Evolutionary conservation across 2,113 vertebrate genomes (phyloP), one percentile per base, ranked within the genome.

Genomic region (Syngnathus scovelli): DNA sequence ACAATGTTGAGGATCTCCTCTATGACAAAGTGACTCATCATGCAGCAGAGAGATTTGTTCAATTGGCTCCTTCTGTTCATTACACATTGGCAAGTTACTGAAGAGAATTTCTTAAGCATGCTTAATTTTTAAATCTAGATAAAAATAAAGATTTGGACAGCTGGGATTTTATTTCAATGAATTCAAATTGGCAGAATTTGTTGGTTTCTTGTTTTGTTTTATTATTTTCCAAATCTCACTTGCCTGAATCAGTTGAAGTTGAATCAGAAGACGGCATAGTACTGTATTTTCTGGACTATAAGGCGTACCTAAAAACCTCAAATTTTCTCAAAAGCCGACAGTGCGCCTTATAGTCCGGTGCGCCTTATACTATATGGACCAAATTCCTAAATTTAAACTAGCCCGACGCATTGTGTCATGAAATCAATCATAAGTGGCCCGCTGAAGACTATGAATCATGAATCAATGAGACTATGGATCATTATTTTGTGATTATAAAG

Each of bases 21-120:
- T 68, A 72, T 15, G 27, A 68, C 62, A 77, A 44, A 69, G 27
- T 75, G 77, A 74, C 69, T 86, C 78, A 74, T 76, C 62, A 3
- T 56, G 27, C 61, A 33, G 38, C 43, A 39, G 4, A 51, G 16
- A 61, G 61, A 63, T 55, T 46, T 67, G 63, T 43, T 61, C 38
- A 61, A 61, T 61, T 23, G 60, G 27, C 38, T 61, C 60, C 60
- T 39, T 61, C 64, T 71, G 54, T 15, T 74, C 55, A 66, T 77
- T 66, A 59, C 33, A 60, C 49, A 59, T 48, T 52, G 60, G 60
- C 60, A 61, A 61, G 60, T 61, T 61, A 76, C 61, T 61, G 44
- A 2, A 68, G 58, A 67, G 36, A 44, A 19, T 64, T 69, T 19
- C 68, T 69, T 18, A 66, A 60, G 49, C 4, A 1, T 38, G 9